Evolutionary conservation across 1,140 invertebrate genomes (phyloP).

Genomic region (Atta cephalotes): DNA sequence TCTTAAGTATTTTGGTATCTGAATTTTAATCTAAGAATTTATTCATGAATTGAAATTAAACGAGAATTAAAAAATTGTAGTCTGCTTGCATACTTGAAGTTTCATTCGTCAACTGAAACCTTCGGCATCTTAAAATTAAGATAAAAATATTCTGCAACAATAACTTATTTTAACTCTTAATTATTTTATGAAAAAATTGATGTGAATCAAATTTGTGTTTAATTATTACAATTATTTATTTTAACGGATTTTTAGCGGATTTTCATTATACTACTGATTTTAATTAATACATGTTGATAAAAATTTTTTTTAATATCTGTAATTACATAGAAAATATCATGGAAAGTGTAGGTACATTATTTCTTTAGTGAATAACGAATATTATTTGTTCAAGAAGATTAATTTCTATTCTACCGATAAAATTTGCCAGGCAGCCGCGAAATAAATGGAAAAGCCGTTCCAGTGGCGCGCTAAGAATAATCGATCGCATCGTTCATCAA

Average conservation of each 20-base stretch:
- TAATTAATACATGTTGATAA: conserved; percentile 5
- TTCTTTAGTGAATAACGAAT: not conserved
- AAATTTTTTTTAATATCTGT: not conserved
- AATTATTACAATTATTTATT: not conserved
- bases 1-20: not conserved
- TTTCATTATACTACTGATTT: not conserved
- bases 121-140: not conserved
- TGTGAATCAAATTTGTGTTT: not conserved
- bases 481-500: conserved; percentile 63
- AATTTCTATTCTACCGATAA: conserved; percentile 31
- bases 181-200: not conserved
- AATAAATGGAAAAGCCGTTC: conserved; percentile 39
- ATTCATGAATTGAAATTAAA: not conserved
- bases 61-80: not conserved
- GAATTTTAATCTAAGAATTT: not conserved
- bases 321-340: not conserved
- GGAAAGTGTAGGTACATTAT: not conserved
- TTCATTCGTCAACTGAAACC: not conserved
- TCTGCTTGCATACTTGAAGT: conserved; percentile 19
- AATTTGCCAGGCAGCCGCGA: not conserved
- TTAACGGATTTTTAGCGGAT: not conserved
- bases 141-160: not conserved
- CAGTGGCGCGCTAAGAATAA: conserved; percentile 8
- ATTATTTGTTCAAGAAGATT: not conserved
- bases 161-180: not conserved